Evolutionary conservation across 2,888 invertebrate species (phyloP), one percentile per base, ranked within the genome.

Genomic region (Hecatera dysodea): DNA sequence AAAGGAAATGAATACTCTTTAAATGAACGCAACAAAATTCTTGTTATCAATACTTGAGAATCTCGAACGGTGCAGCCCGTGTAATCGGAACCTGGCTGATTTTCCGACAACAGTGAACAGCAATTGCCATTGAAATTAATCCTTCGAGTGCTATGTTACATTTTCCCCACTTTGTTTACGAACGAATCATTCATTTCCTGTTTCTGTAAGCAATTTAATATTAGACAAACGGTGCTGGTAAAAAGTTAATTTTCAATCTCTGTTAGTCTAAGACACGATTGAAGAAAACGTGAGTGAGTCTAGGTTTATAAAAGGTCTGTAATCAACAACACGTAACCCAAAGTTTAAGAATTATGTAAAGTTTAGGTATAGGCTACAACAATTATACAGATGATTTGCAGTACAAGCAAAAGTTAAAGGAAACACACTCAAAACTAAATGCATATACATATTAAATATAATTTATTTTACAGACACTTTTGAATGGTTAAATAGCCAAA

Each of bases 281-380:
- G 7, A 33, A 15, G 33, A 55, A 55, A 66, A 48, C 63, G 29
- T 46, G 19, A 65, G 19, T 11, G 15, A 63, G 33, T 9, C 29
- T 59, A 39, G 60, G 61, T 22, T 19, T 44, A 65, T 65, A 65
- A 65, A 46, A 33, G 1, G 5, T 67, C 17, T 17, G 24, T 33
- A 33, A 27, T 52, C 33, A 68, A 52, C 39, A 52, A 67, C 48
- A 50, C 29, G 17, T 27, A 27, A 17, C n/a, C 1, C 7, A 9
- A 7, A 24, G 12, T 15, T 12, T 12, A 15, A 12, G n/a, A n/a
- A n/a, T n/a, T n/a, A n/a, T n/a, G n/a, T n/a, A n/a, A n/a, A n/a
- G n/a, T n/a, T n/a, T n/a, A n/a, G n/a, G n/a, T n/a, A n/a, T n/a
- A n/a, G n/a, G n/a, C n/a, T n/a, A n/a, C n/a, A n/a, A n/a, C n/a